phyloP scores from a whole-genome alignment of 1,140 invertebrate species.

The Xylocopa sonorina region DNA sequence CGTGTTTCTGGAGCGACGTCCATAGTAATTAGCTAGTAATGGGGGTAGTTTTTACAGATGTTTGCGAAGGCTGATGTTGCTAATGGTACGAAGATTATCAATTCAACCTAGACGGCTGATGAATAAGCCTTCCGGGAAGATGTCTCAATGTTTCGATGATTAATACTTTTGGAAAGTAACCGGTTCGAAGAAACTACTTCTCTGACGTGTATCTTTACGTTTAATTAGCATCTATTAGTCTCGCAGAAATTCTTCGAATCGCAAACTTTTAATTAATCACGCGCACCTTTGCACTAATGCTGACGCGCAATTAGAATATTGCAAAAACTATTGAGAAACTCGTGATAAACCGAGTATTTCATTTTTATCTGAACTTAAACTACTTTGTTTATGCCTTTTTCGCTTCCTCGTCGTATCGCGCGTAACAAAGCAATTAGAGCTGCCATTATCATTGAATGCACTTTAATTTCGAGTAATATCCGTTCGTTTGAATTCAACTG shows the following conservation, averaged over 20 bases:
- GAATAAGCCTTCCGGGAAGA: not conserved
- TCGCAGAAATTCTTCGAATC: not conserved
- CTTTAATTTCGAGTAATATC: too few relatives aligned
- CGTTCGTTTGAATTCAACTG: too few relatives aligned
- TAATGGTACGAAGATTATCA: too few relatives aligned
- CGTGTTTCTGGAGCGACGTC: not conserved
- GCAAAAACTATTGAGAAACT: too few relatives aligned
- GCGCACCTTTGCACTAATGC: not conserved
- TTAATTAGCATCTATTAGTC: conserved; percentile 2
- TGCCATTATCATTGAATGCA: too few relatives aligned
- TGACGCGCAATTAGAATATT: not conserved
- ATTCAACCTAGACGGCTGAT: too few relatives aligned
- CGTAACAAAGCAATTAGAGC: too few relatives aligned
- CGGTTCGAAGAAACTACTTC: not conserved
- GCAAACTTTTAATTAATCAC: not conserved
- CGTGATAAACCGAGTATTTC: not conserved
- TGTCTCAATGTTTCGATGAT: not conserved
- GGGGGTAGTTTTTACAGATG: not conserved
- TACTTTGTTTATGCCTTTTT: too few relatives aligned
- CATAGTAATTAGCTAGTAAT: not conserved
- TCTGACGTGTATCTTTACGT: not conserved
- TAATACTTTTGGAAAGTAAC: not conserved
- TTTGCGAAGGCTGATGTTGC: not conserved
- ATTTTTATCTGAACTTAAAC: too few relatives aligned
- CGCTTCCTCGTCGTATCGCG: too few relatives aligned